phyloP scores from a whole-genome alignment of 53 echinoderm and acorn worm genomes.

The Luidia sarsii region DNA sequence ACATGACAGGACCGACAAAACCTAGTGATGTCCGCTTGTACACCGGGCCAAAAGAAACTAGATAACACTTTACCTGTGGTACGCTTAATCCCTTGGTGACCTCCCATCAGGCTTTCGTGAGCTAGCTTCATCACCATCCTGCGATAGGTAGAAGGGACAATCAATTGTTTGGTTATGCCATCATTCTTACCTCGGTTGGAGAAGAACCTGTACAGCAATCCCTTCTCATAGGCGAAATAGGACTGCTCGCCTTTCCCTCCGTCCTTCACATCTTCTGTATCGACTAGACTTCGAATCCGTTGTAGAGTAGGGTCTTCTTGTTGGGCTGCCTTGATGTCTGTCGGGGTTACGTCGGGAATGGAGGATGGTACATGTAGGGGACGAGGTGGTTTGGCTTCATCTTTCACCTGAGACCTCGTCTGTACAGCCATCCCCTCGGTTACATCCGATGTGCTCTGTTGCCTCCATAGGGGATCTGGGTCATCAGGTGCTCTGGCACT shows the following conservation, averaged over 20 bases:
- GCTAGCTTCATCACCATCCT: slow-evolving; percentile 36
- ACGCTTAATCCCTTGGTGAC: slow-evolving; percentile 48
- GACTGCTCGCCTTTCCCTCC: background rate
- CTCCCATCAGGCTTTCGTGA: slow-evolving; percentile 59
- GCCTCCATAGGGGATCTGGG: slow-evolving; percentile 4
- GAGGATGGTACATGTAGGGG: background rate
- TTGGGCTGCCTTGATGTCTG: background rate
- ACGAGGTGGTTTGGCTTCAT: background rate
- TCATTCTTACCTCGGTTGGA: slow-evolving; percentile 23
- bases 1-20: slow-evolving; percentile 61
- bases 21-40: slow-evolving; percentile 45
- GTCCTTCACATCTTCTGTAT: background rate
- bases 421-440: background rate
- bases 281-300: background rate
- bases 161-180: slow-evolving; percentile 19
- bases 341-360: background rate
- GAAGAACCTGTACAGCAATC: slow-evolving; percentile 33
- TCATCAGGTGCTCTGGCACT: slow-evolving; percentile 6
- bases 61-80: slow-evolving; percentile 43
- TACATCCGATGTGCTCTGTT: background rate
- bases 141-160: slow-evolving; percentile 39
- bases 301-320: background rate
- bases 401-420: background rate
- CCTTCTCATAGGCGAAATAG: slow-evolving; percentile 4
- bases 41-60: slow-evolving; percentile 52